phyloP scores from a whole-genome alignment of 1,140 invertebrate species.

The Arion vulgaris region DNA sequence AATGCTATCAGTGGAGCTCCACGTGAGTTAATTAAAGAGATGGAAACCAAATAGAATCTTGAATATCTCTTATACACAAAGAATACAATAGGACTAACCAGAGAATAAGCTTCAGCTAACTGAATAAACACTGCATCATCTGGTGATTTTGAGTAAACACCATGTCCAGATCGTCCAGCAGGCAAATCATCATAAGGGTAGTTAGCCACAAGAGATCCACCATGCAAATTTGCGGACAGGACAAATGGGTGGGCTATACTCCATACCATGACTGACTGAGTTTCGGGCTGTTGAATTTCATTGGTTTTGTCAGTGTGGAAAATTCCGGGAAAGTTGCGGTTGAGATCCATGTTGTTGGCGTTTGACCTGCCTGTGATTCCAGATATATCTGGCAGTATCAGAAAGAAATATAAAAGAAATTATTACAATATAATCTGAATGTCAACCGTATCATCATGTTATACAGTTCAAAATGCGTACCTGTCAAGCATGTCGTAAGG shows the following conservation, averaged over 20 bases:
- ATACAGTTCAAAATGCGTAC: too few species aligned
- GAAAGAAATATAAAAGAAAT: background rate
- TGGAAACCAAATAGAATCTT: too few species aligned
- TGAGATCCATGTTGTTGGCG: slow-evolving; percentile 88
- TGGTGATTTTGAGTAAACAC: slow-evolving; percentile 76
- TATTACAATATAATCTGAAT: too few species aligned
- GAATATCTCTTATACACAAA: too few species aligned
- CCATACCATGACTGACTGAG: slow-evolving; percentile 92
- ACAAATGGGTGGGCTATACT: slow-evolving; percentile 89
- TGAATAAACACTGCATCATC: slow-evolving; percentile 90
- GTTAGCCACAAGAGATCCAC: slow-evolving; percentile 91
- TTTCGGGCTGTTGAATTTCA: slow-evolving; percentile 91
- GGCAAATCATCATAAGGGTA: slow-evolving; percentile 84
- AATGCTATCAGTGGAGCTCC: too few species aligned
- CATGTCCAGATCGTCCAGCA: slow-evolving; percentile 11
- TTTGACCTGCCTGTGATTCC: slow-evolving; percentile 82
- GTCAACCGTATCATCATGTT: too few species aligned
- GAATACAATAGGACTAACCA: slow-evolving; percentile 73
- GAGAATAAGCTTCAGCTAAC: slow-evolving; percentile 84
- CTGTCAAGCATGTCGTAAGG: too few species aligned
- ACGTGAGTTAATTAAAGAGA: too few species aligned
- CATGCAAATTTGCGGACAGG: slow-evolving; percentile 96
- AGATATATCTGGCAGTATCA: background rate
- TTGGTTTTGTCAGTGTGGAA: slow-evolving; percentile 75
- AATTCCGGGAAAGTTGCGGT: slow-evolving; percentile 97